Evolutionary conservation across 2,113 vertebrate species (phyloP).

Genomic region (Ictalurus punctatus): DNA sequence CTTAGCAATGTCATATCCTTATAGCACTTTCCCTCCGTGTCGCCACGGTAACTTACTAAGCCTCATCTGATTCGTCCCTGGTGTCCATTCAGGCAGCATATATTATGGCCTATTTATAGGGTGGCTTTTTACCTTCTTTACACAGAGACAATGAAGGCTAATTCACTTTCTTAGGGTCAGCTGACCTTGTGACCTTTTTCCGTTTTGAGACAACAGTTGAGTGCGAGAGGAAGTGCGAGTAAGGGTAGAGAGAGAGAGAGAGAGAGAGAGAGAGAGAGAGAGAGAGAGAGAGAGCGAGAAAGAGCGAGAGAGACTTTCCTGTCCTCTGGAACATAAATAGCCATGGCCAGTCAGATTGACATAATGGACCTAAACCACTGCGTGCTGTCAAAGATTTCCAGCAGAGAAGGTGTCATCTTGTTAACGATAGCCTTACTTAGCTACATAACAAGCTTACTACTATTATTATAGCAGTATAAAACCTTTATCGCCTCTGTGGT

Average conservation of each 20-base stretch:
- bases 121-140: slow-evolving; percentile 61
- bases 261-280: background rate
- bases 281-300: background rate
- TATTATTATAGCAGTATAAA: slow-evolving; percentile 25
- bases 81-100: slow-evolving; percentile 59
- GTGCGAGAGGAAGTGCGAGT: slow-evolving; percentile 17
- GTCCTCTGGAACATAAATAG: slow-evolving; percentile 31
- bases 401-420: slow-evolving; percentile 42
- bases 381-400: slow-evolving; percentile 18
- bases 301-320: background rate
- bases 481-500: background rate
- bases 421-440: slow-evolving; percentile 40
- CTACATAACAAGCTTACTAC: slow-evolving; percentile 38
- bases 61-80: slow-evolving; percentile 49
- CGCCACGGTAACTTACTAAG: slow-evolving; percentile 73
- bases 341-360: slow-evolving; percentile 24
- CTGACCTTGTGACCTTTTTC: slow-evolving; percentile 53
- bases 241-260: background rate
- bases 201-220: slow-evolving; percentile 41
- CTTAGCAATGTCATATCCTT: slow-evolving; percentile 7
- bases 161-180: slow-evolving; percentile 62
- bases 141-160: slow-evolving; percentile 64
- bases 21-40: slow-evolving; percentile 43
- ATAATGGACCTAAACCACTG: slow-evolving; percentile 25
- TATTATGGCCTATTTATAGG: slow-evolving; percentile 69